Conservation (phyloP, 37 sponge, comb jelly and placozoan genomes). For the Chondrilla cf. caribensis region DNA sequence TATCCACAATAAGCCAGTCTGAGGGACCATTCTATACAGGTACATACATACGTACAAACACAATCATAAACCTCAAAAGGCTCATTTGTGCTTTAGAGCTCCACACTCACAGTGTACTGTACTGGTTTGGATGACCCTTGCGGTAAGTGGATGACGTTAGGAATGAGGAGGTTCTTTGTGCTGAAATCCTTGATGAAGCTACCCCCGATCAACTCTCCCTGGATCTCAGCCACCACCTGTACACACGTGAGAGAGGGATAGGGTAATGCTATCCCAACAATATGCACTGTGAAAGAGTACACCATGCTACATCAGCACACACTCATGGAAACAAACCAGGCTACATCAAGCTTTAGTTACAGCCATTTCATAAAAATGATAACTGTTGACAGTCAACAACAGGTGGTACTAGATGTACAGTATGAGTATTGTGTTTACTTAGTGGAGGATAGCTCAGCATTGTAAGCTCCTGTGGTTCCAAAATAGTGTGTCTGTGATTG, state of each 20-base stretch:
- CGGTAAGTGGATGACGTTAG: slow-evolving; percentile 42
- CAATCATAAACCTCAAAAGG: background rate
- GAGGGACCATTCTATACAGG: slow-evolving; percentile 51
- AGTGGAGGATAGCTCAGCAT: too few relatives aligned
- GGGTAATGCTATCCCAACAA: too few relatives aligned
- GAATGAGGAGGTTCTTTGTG: slow-evolving; percentile 56
- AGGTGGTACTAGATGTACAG: background rate
- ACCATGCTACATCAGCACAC: too few relatives aligned
- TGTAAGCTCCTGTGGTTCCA: too few relatives aligned
- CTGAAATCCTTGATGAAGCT: slow-evolving; percentile 46
- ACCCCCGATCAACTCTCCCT: slow-evolving; percentile 63
- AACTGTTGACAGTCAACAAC: background rate
- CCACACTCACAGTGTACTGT: slow-evolving; percentile 39
- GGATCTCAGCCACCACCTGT: slow-evolving; percentile 64
- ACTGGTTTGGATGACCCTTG: background rate
- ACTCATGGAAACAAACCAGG: too few relatives aligned
- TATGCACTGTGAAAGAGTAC: too few relatives aligned
- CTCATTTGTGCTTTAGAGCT: too few relatives aligned
- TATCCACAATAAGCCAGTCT: slow-evolving; percentile 75
- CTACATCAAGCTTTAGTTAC: too few relatives aligned
- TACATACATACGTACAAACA: background rate
- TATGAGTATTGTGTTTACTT: too few relatives aligned
- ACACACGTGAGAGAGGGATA: too few relatives aligned
- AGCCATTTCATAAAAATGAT: background rate
- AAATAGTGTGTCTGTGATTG: too few relatives aligned